phyloP scores from a whole-genome alignment of 2,888 invertebrate species.

The Endotricha flammealis region DNA sequence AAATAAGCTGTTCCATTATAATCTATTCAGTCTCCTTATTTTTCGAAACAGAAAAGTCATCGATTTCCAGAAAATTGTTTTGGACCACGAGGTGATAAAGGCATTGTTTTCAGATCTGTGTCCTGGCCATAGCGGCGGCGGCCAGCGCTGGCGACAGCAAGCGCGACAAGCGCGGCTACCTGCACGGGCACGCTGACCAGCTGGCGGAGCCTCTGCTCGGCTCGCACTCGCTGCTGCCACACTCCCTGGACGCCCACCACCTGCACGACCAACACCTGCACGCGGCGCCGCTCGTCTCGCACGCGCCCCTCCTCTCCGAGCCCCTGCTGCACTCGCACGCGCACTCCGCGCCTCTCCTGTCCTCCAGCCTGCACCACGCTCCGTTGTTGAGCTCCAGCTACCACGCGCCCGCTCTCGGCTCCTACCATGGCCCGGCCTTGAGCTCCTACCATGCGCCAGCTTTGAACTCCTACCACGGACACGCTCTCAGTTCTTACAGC shows the following conservation, averaged over 20 bases:
- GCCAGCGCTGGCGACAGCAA: slow-evolving; percentile 24
- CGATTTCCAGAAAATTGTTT: too few relatives aligned
- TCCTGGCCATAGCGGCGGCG: slow-evolving; percentile 36
- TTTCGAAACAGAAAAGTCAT: too few relatives aligned
- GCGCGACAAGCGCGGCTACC: slow-evolving; percentile 46
- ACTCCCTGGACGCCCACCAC: slow-evolving; percentile 3
- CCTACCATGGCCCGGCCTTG: slow-evolving; percentile 14
- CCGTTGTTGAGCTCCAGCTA: slow-evolving; percentile 19
- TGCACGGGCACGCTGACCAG: slow-evolving; percentile 23
- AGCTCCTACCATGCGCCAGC: slow-evolving; percentile 16
- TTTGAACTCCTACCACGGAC: slow-evolving; percentile 13
- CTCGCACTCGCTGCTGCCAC: slow-evolving; percentile 8
- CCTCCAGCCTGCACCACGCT: slow-evolving; percentile 18
- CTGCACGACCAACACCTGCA: slow-evolving; percentile 15
- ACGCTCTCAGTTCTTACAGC: slow-evolving; percentile 13
- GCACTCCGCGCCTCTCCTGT: slow-evolving; percentile 18
- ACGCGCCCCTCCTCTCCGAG: slow-evolving; percentile 16
- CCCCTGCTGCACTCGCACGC: slow-evolving; percentile 19
- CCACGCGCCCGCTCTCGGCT: slow-evolving; percentile 20
- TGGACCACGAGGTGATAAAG: not conserved
- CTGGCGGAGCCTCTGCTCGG: slow-evolving; percentile 25
- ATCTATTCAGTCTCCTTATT: too few relatives aligned
- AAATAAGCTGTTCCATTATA: not conserved
- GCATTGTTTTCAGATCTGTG: slow-evolving; percentile 28
- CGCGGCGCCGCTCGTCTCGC: slow-evolving; percentile 20